These are phyloP conservation scores for Charina bottae DNA, from an alignment of 2,113 vertebrate genomes.

Conservation along the genomic window DNA sequence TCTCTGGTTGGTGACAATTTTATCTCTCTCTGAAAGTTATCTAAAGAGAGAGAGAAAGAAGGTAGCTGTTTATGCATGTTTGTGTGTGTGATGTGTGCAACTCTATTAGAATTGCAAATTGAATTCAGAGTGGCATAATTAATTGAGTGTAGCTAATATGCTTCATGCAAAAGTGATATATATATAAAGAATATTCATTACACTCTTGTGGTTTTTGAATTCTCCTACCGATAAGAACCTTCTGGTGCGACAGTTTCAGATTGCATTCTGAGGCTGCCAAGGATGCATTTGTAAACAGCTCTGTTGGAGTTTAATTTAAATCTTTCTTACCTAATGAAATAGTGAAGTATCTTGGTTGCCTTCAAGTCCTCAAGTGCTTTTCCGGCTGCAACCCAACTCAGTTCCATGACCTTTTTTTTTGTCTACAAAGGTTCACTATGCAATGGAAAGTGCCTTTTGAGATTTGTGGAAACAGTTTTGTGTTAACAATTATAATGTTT, in stretches of 20 bases:
- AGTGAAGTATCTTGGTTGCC: background rate
- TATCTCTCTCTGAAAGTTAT: background rate
- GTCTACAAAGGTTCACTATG: background rate
- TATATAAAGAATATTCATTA: background rate
- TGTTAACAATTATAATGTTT: background rate
- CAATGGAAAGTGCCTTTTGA: constrained; percentile 9
- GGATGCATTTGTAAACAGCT: constrained; percentile 4
- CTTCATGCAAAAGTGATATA: background rate
- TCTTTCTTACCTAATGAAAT: background rate
- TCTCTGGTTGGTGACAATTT: background rate
- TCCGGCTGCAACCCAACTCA: background rate
- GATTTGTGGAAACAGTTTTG: constrained; percentile 22
- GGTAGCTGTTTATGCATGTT: background rate
- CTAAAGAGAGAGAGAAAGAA: background rate
- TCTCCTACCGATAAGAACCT: background rate
- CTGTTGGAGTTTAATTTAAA: constrained; percentile 10
- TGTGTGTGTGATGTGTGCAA: too few relatives aligned
- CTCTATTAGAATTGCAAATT: background rate
- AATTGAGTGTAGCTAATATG: background rate
- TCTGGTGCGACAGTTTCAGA: background rate
- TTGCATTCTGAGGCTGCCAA: background rate
- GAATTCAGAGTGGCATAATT: constrained; percentile 6
- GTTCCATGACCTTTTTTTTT: background rate
- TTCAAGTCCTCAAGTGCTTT: background rate
- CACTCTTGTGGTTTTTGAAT: background rate